phyloP scores from a whole-genome alignment of 2,888 invertebrate genomes.

The Xiphydria camelus region DNA sequence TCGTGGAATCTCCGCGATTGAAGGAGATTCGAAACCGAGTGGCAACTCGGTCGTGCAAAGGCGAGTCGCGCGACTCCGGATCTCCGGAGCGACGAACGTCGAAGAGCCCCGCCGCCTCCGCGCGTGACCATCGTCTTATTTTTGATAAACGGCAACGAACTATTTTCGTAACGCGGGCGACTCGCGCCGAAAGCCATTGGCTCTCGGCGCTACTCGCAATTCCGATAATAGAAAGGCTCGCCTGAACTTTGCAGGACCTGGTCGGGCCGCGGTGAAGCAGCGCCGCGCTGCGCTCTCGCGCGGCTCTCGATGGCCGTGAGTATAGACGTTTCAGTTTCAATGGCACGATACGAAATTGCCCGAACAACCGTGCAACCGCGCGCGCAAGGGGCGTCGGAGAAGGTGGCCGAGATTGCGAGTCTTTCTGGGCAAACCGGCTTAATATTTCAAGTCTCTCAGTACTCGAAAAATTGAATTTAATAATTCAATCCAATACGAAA shows the following conservation, averaged over 20 bases:
- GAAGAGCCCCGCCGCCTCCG: no score
- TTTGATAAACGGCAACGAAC: background rate
- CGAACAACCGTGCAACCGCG: slow-evolving; percentile 4
- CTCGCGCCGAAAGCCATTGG: no score
- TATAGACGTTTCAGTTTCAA: slow-evolving; percentile 14
- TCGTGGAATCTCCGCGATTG: no score
- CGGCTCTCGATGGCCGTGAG: background rate
- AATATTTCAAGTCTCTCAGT: slow-evolving; percentile 57
- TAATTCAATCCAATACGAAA: slow-evolving; percentile 56
- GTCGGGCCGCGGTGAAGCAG: background rate
- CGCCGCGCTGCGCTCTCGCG: no score
- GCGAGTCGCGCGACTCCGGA: no score
- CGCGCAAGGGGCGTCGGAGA: slow-evolving; percentile 21
- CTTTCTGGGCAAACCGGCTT: slow-evolving; percentile 41
- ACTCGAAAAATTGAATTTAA: slow-evolving; percentile 59
- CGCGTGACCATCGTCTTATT: no score
- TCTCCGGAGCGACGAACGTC: no score
- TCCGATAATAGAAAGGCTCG: background rate
- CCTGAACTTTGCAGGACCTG: background rate
- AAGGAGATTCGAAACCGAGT: no score
- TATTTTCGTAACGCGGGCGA: background rate
- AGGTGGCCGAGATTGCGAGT: slow-evolving; percentile 33
- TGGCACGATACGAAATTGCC: slow-evolving; percentile 19
- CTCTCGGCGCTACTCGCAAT: no score
- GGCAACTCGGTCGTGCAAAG: no score